phyloP scores from a whole-genome alignment of 1,140 invertebrate species.

The Neodiprion fabricii region DNA sequence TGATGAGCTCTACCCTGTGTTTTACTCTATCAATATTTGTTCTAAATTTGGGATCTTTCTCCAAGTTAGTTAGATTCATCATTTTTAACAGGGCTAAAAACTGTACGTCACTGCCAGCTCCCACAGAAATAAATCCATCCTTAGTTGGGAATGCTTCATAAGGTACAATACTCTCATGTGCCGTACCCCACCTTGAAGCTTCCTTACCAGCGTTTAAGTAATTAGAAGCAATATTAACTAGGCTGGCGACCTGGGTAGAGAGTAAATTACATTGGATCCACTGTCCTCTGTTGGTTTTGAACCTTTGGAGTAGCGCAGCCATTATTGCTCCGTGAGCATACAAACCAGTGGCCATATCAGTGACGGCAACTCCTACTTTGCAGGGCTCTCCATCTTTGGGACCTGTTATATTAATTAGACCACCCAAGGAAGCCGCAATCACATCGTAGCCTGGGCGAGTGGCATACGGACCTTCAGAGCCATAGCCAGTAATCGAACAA shows the following conservation, averaged over 20 bases:
- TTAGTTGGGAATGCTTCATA: slow-evolving; percentile 87
- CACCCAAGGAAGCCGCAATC: slow-evolving; percentile 91
- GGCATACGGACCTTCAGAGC: slow-evolving; percentile 84
- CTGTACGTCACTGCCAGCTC: slow-evolving; percentile 81
- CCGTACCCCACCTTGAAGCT: slow-evolving; percentile 83
- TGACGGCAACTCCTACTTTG: slow-evolving; percentile 92
- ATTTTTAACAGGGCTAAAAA: slow-evolving; percentile 74
- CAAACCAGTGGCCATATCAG: slow-evolving; percentile 90
- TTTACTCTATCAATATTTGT: slow-evolving; percentile 79
- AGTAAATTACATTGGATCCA: slow-evolving; percentile 95
- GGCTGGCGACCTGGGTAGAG: slow-evolving; percentile 86
- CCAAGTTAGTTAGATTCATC: slow-evolving; percentile 69
- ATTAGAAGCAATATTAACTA: slow-evolving; percentile 91
- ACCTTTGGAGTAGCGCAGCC: slow-evolving; percentile 83
- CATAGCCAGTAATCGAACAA: slow-evolving; percentile 94
- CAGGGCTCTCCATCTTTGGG: slow-evolving; percentile 83
- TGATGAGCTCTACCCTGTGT: slow-evolving; percentile 75
- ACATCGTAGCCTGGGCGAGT: slow-evolving; percentile 93
- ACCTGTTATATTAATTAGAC: slow-evolving; percentile 90
- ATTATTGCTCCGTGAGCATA: slow-evolving; percentile 96
- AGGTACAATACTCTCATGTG: slow-evolving; percentile 93
- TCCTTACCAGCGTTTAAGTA: slow-evolving; percentile 88
- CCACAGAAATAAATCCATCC: slow-evolving; percentile 85
- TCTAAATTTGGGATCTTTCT: slow-evolving; percentile 69
- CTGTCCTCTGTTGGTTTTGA: slow-evolving; percentile 82